Conservation (phyloP, 1,140 invertebrate genomes). For the Leptopilina clavipes region DNA sequence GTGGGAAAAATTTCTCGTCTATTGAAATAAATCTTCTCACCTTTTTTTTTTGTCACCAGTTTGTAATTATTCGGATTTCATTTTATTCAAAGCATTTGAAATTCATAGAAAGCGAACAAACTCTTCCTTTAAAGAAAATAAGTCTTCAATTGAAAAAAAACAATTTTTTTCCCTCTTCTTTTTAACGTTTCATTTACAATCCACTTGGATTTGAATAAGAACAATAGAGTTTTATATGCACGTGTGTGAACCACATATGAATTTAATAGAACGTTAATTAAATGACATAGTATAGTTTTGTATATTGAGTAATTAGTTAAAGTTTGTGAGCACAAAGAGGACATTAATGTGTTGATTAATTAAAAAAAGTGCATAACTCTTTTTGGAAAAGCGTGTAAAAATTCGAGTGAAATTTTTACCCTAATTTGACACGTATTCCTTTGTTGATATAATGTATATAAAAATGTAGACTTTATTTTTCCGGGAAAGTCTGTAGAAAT, state of each 20-base stretch:
- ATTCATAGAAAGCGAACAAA: background rate
- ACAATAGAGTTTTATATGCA: background rate
- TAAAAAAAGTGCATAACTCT: background rate
- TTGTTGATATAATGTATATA: background rate
- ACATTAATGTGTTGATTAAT: background rate
- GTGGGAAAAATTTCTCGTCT: slow-evolving; percentile 24
- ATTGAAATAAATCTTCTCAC: slow-evolving; percentile 26
- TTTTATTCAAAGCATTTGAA: background rate
- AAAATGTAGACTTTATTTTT: slow-evolving; percentile 27
- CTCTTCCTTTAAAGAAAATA: background rate
- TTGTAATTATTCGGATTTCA: background rate
- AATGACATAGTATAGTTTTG: background rate
- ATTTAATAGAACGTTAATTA: slow-evolving; percentile 3
- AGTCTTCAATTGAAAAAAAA: background rate
- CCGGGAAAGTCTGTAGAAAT: slow-evolving; percentile 48
- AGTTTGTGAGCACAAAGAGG: background rate
- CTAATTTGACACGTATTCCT: background rate
- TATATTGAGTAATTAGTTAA: background rate
- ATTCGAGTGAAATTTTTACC: slow-evolving; percentile 3
- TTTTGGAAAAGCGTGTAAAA: slow-evolving; percentile 3
- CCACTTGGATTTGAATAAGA: background rate
- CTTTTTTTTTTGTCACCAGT: background rate
- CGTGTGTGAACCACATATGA: background rate
- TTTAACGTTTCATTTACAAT: background rate
- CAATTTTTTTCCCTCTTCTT: background rate